phyloP scores from a whole-genome alignment of 2,888 invertebrate genomes.

The Pandemis cinnamomeana region DNA sequence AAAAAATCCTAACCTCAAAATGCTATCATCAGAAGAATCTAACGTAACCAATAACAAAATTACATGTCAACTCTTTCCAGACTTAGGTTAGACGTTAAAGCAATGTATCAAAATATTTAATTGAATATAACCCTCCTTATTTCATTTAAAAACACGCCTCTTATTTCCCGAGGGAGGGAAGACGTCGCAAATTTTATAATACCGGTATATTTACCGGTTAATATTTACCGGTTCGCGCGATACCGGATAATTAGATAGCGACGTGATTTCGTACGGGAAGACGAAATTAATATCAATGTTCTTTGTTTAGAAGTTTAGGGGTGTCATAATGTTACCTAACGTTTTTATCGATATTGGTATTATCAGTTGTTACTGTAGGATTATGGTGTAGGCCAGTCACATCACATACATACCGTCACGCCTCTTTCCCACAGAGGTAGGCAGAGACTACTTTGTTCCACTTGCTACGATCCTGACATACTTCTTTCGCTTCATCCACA shows the following conservation, averaged over 20 bases:
- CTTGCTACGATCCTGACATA: no score
- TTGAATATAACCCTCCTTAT: constrained; percentile 61
- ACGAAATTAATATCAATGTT: constrained; percentile 83
- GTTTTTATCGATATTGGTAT: constrained; percentile 22
- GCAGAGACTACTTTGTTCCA: no score
- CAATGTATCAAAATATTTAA: constrained; percentile 41
- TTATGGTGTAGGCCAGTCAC: no score
- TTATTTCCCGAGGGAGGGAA: constrained; percentile 76
- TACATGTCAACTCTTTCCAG: constrained; percentile 17
- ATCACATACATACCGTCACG: no score
- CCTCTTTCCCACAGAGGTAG: no score
- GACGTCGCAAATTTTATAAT: constrained; percentile 79
- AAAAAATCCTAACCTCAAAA: not conserved
- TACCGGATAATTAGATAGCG: constrained; percentile 82
- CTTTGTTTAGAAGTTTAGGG: constrained; percentile 63
- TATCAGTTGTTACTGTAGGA: not conserved
- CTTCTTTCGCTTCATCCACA: no score
- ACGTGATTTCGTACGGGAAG: constrained; percentile 81
- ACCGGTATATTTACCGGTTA: constrained; percentile 53
- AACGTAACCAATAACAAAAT: not conserved
- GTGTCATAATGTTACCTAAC: constrained; percentile 1
- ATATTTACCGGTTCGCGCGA: constrained; percentile 75
- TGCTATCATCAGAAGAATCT: no score
- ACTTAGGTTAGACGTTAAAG: constrained; percentile 16
- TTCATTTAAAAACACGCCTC: constrained; percentile 75